Evolutionary conservation across 2,113 vertebrate genomes (phyloP).

Genomic region (Myanophis thanlyinensis): DNA sequence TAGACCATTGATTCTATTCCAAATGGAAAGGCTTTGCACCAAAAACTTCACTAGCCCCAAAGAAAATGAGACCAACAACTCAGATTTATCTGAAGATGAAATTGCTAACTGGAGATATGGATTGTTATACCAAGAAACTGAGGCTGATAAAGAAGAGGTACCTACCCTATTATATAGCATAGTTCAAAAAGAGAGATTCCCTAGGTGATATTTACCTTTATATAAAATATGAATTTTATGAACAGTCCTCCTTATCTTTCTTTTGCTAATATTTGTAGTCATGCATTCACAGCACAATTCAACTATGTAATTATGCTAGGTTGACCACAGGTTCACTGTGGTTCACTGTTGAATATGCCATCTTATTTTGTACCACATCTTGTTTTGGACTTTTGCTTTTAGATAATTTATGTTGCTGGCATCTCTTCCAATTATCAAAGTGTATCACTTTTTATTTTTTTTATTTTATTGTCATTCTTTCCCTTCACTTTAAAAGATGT

Average conservation of each 20-base stretch:
- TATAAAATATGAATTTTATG: conserved; percentile 66
- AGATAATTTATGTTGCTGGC: background rate
- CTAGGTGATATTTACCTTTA: conserved; percentile 57
- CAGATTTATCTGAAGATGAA: conserved; percentile 97
- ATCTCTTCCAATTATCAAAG: background rate
- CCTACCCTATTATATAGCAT: conserved; percentile 74
- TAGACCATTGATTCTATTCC: conserved; percentile 58
- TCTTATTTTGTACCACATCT: conserved; percentile 24
- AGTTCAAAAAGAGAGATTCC: conserved; percentile 75
- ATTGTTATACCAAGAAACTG: conserved; percentile 92
- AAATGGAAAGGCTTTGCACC: conserved; percentile 67
- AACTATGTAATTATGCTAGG: conserved; percentile 51
- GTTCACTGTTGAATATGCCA: conserved; percentile 28
- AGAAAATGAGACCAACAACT: conserved; percentile 86
- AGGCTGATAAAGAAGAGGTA: conserved; percentile 95
- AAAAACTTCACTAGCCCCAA: conserved; percentile 74
- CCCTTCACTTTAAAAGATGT: conserved; percentile 24
- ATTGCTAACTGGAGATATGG: conserved; percentile 93
- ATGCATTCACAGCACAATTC: conserved; percentile 44
- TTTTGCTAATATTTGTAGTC: conserved; percentile 37
- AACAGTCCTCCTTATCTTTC: conserved; percentile 43
- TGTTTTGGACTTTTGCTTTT: conserved; percentile 23
- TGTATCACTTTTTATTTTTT: background rate
- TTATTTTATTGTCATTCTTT: conserved; percentile 51
- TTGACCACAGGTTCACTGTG: conserved; percentile 61